phyloP scores from a whole-genome alignment of 2,888 invertebrate genomes.

The Zaprionus lineosus region DNA sequence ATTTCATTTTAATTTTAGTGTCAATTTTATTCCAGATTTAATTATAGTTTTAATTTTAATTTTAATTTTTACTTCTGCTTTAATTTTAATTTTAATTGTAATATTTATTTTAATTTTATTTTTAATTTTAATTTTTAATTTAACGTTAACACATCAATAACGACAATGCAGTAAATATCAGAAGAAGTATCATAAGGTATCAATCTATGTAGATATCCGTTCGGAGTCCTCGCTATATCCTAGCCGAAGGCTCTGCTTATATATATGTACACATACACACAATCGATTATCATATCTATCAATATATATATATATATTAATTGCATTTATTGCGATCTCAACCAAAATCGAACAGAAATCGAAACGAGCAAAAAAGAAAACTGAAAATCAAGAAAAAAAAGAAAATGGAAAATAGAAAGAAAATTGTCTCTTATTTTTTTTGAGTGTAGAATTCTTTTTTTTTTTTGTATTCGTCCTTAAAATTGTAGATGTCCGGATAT shows the following conservation, averaged over 20 bases:
- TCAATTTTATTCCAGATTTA: too few relatives aligned
- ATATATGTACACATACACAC: constrained; percentile 42
- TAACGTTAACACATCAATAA: constrained; percentile 71
- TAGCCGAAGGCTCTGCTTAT: constrained; percentile 26
- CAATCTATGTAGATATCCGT: constrained; percentile 48
- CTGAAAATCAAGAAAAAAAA: background rate
- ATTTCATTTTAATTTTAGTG: constrained; percentile 26
- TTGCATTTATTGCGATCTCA: constrained; percentile 3
- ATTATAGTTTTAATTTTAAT: too few relatives aligned
- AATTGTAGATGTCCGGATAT: too few relatives aligned
- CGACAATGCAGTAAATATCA: constrained; percentile 62
- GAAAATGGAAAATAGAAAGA: background rate
- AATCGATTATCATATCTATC: constrained; percentile 32
- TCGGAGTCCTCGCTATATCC: constrained; percentile 10
- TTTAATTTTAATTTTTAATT: constrained; percentile 27
- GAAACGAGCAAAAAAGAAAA: background rate
- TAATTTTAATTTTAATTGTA: constrained; percentile 11
- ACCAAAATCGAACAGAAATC: background rate
- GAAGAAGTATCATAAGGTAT: constrained; percentile 61
- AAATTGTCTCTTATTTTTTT: constrained; percentile 3
- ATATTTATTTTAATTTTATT: background rate
- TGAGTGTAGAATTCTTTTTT: too few relatives aligned
- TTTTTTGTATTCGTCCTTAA: too few relatives aligned
- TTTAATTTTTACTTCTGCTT: constrained; percentile 26
- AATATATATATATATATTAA: constrained; percentile 17